Base-by-base conservation (phyloP, 2,888 invertebrate genomes). In the Drosophila yooni region DNA sequence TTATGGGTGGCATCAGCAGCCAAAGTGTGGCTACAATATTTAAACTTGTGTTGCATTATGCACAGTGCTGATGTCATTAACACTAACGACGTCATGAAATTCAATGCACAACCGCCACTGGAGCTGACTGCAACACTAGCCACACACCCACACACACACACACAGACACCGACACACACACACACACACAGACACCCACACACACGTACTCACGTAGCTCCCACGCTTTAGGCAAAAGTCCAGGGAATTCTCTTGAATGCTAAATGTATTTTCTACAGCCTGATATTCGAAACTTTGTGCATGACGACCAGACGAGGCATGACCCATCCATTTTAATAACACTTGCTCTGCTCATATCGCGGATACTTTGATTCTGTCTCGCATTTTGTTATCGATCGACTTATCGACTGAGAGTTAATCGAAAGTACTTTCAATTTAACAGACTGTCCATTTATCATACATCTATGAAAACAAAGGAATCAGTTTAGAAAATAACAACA, bases 31-130 rank as follows among this genome's bases (percentile, higher is more conserved):
- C 63, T 38, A 64, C 57, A 88, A 88, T 83, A 80, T 86, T 90
- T 88, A 86, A 85, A 80, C 70, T 81, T 72, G 61, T 70, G 46
- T 43, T 61, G 84, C 84, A 83, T 83, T 74, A 86, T 85, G 90
- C 90, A 90, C 70, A 74, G 64, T 61, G 54, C 70, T 72, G 68
- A 80, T 74, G 90, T 83, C 84, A 84, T 84, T 84, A 84, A 83
- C 90, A 83, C 84, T 84, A 84, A 84, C 85, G 84, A 84, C 90
- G 84, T 90, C 89, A 85, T 90, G 90, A 90, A 90, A 90, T 76
- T 88, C 83, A 85, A 85, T 85, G 89, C 85, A 65, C 68, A 60
- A 58, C 43, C 33, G 76, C 66, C 27, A 72, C 67, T 59, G 50
- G 73, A 61, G 73, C 56, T 62, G 56, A 13, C 11, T 38, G 56